A percentile compares a stretch with the other conserved stretches of the same genome.
Conservation (phyloP, 2,797 vertebrate species). For the Morus bassanus region DNA sequence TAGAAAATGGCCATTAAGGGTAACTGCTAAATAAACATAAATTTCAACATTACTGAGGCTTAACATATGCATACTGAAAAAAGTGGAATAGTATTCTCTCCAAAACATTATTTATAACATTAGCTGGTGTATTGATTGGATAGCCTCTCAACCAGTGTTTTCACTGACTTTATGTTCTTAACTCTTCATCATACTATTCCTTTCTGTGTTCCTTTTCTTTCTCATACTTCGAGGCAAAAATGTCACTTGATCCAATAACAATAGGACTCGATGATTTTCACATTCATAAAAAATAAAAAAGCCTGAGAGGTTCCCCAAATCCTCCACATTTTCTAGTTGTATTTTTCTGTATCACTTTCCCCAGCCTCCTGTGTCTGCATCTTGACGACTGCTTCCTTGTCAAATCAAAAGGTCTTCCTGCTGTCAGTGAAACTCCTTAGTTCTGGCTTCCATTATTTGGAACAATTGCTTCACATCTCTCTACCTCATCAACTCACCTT, state of each 20-base stretch:
- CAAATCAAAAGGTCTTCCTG: neutral
- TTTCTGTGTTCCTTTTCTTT: neutral
- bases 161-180: constrained; percentile 21
- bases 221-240: neutral
- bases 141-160: neutral
- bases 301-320: neutral
- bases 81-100: neutral
- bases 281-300: neutral
- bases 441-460: neutral
- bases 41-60: neutral
- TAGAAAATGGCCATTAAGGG: neutral
- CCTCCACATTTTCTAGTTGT: rapidly evolving
- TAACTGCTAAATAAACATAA: neutral
- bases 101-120: neutral
- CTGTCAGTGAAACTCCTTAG: neutral
- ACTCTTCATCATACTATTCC: neutral
- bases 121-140: neutral
- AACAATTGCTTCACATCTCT: neutral
- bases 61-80: neutral
- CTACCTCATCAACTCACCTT: neutral
- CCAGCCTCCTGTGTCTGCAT: neutral
- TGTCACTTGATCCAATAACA: neutral
- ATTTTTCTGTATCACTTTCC: neutral
- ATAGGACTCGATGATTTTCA: neutral
- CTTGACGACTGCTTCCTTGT: neutral